A percentile compares a stretch with the other conserved stretches of the same genome.
Conservation (phyloP, 2,113 vertebrate genomes). For the Pseudonaja textilis region DNA sequence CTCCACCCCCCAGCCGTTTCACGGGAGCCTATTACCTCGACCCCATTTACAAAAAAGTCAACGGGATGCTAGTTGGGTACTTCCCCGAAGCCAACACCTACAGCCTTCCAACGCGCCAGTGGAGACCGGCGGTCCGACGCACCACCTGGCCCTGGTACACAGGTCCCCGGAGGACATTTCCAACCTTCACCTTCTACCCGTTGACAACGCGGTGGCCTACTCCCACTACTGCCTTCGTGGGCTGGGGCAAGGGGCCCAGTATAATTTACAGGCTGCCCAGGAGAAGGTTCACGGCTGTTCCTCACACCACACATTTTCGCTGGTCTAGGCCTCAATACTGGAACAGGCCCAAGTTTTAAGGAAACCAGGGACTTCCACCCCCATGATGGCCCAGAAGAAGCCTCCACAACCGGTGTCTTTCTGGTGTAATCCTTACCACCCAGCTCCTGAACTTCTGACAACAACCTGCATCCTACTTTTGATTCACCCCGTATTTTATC, state of each 20-base stretch:
- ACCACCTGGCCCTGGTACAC: neutral
- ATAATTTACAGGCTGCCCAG: neutral
- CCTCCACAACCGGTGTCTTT: neutral
- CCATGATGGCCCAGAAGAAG: neutral
- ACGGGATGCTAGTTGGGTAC: neutral
- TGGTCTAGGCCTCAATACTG: neutral
- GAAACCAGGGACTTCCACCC: neutral
- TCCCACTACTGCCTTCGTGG: neutral
- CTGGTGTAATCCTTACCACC: neutral
- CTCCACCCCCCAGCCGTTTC: neutral
- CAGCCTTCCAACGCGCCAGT: neutral
- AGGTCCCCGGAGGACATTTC: neutral
- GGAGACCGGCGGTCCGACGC: neutral
- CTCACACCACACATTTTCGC: neutral
- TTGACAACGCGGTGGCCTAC: fast-evolving
- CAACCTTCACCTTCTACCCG: neutral
- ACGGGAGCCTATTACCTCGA: neutral
- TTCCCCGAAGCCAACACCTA: neutral
- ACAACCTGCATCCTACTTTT: neutral
- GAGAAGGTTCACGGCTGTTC: neutral
- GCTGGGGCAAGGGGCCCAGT: neutral
- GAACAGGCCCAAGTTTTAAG: neutral
- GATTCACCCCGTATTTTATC: neutral
- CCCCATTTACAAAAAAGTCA: neutral
- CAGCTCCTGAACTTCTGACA: neutral